These are phyloP conservation scores for Drosophila pseudoananassae DNA, from an alignment of 1,140 invertebrate species.

Conservation along the genomic window DNA sequence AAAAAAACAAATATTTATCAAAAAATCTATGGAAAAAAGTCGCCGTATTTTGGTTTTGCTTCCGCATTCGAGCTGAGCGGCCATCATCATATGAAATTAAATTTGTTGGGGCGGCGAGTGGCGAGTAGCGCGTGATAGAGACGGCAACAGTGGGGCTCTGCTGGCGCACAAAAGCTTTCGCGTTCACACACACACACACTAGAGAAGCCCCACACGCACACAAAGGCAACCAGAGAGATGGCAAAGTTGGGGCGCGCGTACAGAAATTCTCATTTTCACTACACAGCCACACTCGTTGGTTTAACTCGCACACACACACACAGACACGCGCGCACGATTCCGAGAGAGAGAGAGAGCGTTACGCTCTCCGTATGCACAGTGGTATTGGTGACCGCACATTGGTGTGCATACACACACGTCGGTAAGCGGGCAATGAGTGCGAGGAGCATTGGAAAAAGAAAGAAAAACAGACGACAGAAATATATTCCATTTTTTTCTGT, in stretches of 20 bases:
- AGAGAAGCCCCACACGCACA: slow-evolving; percentile 14
- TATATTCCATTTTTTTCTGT: slow-evolving; percentile 80
- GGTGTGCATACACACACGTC: slow-evolving; percentile 71
- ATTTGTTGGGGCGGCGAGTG: slow-evolving; percentile 52
- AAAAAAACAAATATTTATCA: neutral
- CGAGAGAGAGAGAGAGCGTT: slow-evolving; percentile 40
- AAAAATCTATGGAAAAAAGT: slow-evolving; percentile 16
- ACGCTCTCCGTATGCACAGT: slow-evolving; percentile 27
- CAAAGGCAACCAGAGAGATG: slow-evolving; percentile 9
- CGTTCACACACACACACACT: slow-evolving; percentile 31
- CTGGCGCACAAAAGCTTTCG: slow-evolving; percentile 51
- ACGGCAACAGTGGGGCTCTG: slow-evolving; percentile 21
- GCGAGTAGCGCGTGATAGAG: slow-evolving; percentile 23
- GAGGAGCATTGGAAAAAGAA: slow-evolving; percentile 84
- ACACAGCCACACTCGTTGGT: slow-evolving; percentile 18
- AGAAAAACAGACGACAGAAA: slow-evolving; percentile 83
- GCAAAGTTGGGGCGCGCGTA: slow-evolving; percentile 51
- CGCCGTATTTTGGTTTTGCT: slow-evolving; percentile 60
- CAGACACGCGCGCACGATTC: slow-evolving; percentile 36
- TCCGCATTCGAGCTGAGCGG: slow-evolving; percentile 55
- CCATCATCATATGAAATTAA: slow-evolving; percentile 59
- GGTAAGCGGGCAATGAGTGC: slow-evolving; percentile 68
- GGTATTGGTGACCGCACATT: slow-evolving; percentile 63
- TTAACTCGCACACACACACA: slow-evolving; percentile 2
- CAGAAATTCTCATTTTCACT: slow-evolving; percentile 41